Evolutionary conservation across 2,113 vertebrate genomes (phyloP).

Genomic region (Sakesphorus luctuosus): DNA sequence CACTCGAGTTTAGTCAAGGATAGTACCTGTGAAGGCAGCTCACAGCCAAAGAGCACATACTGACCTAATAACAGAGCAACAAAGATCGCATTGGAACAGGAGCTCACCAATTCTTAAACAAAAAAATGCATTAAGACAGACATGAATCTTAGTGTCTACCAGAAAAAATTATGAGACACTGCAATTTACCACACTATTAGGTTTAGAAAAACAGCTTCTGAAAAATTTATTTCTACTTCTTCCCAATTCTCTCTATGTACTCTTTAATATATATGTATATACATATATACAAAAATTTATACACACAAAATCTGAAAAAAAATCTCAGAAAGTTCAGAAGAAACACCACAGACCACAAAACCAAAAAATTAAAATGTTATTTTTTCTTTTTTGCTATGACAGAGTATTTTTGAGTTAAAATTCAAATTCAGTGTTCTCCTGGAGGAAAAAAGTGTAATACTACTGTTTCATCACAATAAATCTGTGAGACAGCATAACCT

Average conservation of each 20-base stretch:
- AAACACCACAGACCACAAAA: not conserved
- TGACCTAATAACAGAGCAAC: not conserved
- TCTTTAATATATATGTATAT: too few species aligned
- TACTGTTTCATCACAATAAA: not conserved
- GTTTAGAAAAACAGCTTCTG: not conserved
- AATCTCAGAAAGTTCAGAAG: not conserved
- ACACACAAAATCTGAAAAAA: not conserved
- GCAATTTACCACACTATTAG: not conserved
- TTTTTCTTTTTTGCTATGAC: not conserved
- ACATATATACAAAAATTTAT: not conserved
- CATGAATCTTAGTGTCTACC: not conserved
- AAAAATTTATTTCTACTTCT: not conserved
- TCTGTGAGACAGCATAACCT: not conserved
- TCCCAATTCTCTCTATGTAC: not conserved
- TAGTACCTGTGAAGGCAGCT: not conserved
- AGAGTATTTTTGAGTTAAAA: not conserved
- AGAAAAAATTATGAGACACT: not conserved
- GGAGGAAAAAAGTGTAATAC: not conserved
- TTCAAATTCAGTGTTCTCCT: not conserved
- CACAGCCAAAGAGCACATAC: not conserved
- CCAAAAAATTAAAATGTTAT: not conserved
- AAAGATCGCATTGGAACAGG: not conserved
- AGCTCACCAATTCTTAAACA: not conserved
- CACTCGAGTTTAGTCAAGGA: not conserved
- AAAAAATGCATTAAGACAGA: not conserved